A percentile compares a stretch with the other conserved stretches of the same genome.
Evolutionary conservation across 2,797 vertebrate genomes (phyloP).

Genomic region (Artibeus lituratus): DNA sequence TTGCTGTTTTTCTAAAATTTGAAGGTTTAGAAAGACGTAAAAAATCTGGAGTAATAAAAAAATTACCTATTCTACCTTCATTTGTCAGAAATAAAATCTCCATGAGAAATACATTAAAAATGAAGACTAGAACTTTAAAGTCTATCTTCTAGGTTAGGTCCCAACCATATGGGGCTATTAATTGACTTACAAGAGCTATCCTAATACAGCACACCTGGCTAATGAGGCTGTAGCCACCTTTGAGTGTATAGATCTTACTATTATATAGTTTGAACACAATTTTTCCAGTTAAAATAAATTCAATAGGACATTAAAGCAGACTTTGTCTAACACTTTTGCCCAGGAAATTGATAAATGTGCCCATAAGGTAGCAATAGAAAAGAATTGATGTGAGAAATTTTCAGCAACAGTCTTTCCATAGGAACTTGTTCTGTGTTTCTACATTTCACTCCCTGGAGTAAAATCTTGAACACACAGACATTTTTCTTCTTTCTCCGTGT

Average conservation of each 20-base stretch:
- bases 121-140: neutral
- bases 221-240: neutral
- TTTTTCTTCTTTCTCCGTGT: neutral
- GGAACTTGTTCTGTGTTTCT: neutral
- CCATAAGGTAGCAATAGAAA: neutral
- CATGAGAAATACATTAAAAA: constrained; percentile 6
- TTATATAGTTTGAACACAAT: neutral
- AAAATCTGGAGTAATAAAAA: constrained; percentile 26
- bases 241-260: neutral
- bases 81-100: constrained; percentile 42
- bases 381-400: constrained; percentile 16
- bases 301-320: neutral
- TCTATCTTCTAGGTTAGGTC: neutral
- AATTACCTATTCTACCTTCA: neutral
- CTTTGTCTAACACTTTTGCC: constrained; percentile 2
- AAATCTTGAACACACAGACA: neutral
- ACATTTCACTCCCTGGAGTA: neutral
- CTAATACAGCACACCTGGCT: neutral
- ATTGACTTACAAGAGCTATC: neutral
- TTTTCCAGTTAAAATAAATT: neutral
- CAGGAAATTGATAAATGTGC: constrained; percentile 21
- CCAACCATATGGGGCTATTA: neutral
- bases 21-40: constrained; percentile 36
- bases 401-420: neutral
- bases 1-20: constrained; percentile 41